Evolutionary conservation across 2,113 vertebrate genomes (phyloP), one percentile per base, ranked within the genome.

Genomic region (Poecile atricapillus): DNA sequence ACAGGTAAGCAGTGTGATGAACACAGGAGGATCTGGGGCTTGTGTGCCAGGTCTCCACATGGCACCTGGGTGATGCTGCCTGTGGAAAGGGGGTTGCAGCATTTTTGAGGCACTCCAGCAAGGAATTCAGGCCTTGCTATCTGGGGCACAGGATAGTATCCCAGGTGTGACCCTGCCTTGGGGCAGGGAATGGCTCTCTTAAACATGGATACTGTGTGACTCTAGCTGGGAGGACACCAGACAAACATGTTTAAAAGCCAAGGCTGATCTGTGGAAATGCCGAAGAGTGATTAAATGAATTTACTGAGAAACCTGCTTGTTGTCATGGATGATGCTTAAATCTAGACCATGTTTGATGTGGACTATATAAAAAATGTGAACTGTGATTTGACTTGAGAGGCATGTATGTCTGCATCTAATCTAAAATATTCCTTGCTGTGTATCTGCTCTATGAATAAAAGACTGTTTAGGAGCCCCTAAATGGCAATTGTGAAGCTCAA

Each of bases 11-110:
- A 52, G 28, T 17, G 27, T 35, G 11, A 21, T 52, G 16, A 55
- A 49, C 62, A 12, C 4, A 2, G 24, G 27, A 70, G 33, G 21
- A 71, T 23, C 9, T 20, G 56, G 9, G 46, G 47, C 8, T 81
- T 1, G 0, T 4, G 2, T 64, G 23, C 60, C 41, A 67, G 30
- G 19, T 77, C 41, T 82, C 56, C 0, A 0, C 63, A 55, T 1
- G 1, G 39, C 31, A 69, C 41, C 50, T 70, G 64, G 10, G 19
- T 67, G 56, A 58, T 82, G 50, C 60, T 85, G 56, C 47, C 23
- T 39, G 2, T 58, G 47, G 50, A 58, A 81, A 78, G 22, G 35
- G 27, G 2, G 2, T 41, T 89, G 50, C 37, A 65, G 27, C 1
- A 0, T 77, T 81, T 80, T 41, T 4, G 5, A 44, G 19, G 14